Base-by-base conservation (phyloP, 2,888 invertebrate species). In the Drymonia ruficornis region DNA sequence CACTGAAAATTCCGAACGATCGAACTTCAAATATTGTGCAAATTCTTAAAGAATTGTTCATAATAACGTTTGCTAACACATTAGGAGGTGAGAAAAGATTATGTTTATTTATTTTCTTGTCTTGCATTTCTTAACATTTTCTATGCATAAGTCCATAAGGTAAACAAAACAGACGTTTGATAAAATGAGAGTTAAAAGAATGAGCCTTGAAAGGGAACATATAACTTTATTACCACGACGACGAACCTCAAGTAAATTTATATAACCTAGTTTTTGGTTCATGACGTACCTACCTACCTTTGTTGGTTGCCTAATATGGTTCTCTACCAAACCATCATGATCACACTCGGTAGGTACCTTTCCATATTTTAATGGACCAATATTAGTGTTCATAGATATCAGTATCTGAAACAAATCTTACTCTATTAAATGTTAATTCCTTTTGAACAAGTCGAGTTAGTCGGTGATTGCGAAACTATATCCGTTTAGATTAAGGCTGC, bases 171-270 rank as follows among this genome's bases (percentile, higher is more conserved):
- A 19, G 43, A 11, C 6, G 19, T 18, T 19, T 19, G 43, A 19
- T 43, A 43, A 43, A 19, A 40, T 40, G 40, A 43, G 19, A 4
- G 43, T 43, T 43, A 43, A 43, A 19, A 43, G 0, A 43, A 19
- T 43, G 43, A 19, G 12, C 43, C 43, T 11, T 43, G 43, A 19
- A 43, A 43, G 19, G 43, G 43, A 19, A 4, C 43, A 19, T 43
- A 19, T 23, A 43, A 19, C 23, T 43, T 43, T 43, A 43, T 19
- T 23, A 23, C 43, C 1, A 19, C 11, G 19, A 43, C 43, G 23
- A 43, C 19, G 12, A 19, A 43, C 19, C 19, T 13, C 40, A 9
- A 40, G 16, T 23, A 43, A 43, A 43, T 43, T 43, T 23, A 43
- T 19, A 12, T 43, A 43, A 13, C 43, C 19, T 43, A 43, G 43